Conservation (phyloP, 1,140 invertebrate species). For the Triops longicaudatus region DNA sequence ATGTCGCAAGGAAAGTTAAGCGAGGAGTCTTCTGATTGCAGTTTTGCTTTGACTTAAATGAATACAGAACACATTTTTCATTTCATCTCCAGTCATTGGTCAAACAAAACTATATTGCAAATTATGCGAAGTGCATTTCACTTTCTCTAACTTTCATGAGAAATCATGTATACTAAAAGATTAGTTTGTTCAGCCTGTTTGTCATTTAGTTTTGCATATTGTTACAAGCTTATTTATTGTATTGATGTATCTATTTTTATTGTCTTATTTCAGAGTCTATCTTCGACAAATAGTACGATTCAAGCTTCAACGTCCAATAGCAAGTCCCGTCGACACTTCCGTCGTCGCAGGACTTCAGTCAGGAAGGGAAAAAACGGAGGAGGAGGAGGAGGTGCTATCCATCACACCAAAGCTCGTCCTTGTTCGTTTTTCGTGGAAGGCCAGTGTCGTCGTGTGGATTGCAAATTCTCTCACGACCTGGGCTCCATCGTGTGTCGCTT, state of each 20-base stretch:
- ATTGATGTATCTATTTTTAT: slow-evolving; percentile 15
- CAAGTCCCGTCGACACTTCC: slow-evolving; percentile 9
- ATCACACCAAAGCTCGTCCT: slow-evolving; percentile 34
- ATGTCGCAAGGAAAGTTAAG: too few species aligned
- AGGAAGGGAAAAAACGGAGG: slow-evolving; percentile 18
- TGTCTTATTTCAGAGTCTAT: slow-evolving; percentile 3
- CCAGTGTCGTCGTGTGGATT: slow-evolving; percentile 43
- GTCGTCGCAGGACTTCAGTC: slow-evolving; percentile 30
- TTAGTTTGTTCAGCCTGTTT: too few species aligned
- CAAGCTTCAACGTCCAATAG: slow-evolving; percentile 9
- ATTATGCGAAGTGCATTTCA: too few species aligned
- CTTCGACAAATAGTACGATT: slow-evolving; percentile 19
- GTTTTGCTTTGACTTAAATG: too few species aligned
- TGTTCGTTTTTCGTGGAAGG: slow-evolving; percentile 48
- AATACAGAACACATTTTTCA: too few species aligned
- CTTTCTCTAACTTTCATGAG: too few species aligned
- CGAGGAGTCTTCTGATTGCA: too few species aligned
- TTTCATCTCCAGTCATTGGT: too few species aligned
- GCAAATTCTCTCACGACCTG: slow-evolving; percentile 48
- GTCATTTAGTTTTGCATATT: too few species aligned
- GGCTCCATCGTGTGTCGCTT: slow-evolving; percentile 45
- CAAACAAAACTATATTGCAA: too few species aligned
- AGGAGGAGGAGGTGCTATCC: not conserved
- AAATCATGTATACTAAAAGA: too few species aligned
- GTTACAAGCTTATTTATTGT: slow-evolving; percentile 23